Percentiles rank a stretch among this genome's conserved stretches.
These are phyloP conservation scores for Sisyra terminalis DNA, from an alignment of 2,888 invertebrate genomes.

Conservation along the genomic window DNA sequence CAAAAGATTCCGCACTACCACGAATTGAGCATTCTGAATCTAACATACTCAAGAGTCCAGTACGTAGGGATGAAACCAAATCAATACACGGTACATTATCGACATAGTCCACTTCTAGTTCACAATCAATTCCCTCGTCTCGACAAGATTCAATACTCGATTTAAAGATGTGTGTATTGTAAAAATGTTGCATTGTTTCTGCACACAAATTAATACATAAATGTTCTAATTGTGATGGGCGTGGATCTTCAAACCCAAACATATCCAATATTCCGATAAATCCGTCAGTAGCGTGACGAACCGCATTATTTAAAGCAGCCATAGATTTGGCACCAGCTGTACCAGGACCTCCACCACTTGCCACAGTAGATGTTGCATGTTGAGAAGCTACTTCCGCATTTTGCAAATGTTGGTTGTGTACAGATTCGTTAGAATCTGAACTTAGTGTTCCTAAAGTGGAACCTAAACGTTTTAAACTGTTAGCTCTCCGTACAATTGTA, in stretches of 20 bases:
- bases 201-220: conserved; percentile 90
- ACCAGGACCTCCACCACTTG: conserved; percentile 52
- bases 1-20: conserved; percentile 64
- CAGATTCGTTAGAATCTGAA: conserved; percentile 84
- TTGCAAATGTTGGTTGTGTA: conserved; percentile 49
- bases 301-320: conserved; percentile 83
- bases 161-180: conserved; percentile 93
- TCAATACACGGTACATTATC: conserved; percentile 94
- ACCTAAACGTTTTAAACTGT: conserved; percentile 74
- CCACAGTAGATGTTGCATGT: conserved; percentile 61
- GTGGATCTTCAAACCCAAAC: conserved; percentile 92
- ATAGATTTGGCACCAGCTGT: conserved; percentile 74
- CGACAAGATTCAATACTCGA: conserved; percentile 84
- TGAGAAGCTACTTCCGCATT: conserved; percentile 46
- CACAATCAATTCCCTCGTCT: conserved; percentile 81
- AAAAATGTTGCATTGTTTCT: conserved; percentile 95
- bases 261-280: conserved; percentile 92
- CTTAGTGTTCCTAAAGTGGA: conserved; percentile 70
- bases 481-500: conserved; percentile 83
- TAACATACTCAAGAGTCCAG: conserved; percentile 78
- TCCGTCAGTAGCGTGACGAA: conserved; percentile 83
- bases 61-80: conserved; percentile 81
- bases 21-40: conserved; percentile 82
- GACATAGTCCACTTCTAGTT: conserved; percentile 83
- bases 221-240: conserved; percentile 81